Conservation (phyloP, 2,888 invertebrate species). For the Platerodrilus igneus region DNA sequence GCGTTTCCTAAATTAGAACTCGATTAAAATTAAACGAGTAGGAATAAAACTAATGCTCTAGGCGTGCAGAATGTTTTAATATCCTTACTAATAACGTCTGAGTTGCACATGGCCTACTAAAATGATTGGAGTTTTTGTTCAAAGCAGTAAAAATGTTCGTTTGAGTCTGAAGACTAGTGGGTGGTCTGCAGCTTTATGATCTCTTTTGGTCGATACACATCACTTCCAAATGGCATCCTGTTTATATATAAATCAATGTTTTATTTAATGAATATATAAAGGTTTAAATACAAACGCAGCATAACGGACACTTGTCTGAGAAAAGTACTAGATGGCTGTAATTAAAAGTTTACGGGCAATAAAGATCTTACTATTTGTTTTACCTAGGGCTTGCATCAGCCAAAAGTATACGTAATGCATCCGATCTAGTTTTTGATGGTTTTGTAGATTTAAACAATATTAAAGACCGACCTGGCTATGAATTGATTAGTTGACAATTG, state of each 20-base stretch:
- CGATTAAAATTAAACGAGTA: conserved; percentile 21
- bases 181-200: conserved; percentile 36
- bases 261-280: no score
- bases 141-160: conserved; percentile 34
- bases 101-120: conserved; percentile 35
- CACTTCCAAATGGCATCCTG: conserved; percentile 22
- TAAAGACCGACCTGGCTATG: no score
- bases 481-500: no score
- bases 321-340: no score
- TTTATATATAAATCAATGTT: conserved; percentile 19
- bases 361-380: no score
- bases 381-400: no score
- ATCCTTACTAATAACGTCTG: conserved; percentile 24
- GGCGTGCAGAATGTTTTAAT: conserved; percentile 22
- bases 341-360: no score
- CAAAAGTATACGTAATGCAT: no score
- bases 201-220: conserved; percentile 26
- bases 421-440: no score
- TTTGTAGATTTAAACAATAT: no score
- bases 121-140: conserved; percentile 38
- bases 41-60: conserved; percentile 16
- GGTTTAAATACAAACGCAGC: no score
- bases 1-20: conserved; percentile 19
- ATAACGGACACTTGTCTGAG: no score
- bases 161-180: conserved; percentile 28